phyloP scores from a whole-genome alignment of 2,113 vertebrate species.

The Hyaena hyaena region DNA sequence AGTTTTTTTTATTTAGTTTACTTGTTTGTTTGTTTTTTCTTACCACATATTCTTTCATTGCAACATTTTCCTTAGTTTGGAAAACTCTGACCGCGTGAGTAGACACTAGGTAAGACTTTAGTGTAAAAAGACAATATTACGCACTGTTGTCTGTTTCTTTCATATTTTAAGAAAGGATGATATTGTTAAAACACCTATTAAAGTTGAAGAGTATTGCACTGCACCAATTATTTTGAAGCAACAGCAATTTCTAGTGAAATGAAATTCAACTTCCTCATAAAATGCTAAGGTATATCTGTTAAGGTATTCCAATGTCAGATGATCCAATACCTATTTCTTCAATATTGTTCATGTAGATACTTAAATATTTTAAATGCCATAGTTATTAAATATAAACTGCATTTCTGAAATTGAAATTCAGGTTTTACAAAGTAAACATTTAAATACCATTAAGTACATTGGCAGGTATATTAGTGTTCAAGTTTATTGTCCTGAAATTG shows the following conservation, averaged over 20 bases:
- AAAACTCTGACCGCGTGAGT: not conserved
- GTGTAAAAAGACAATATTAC: slow-evolving; percentile 36
- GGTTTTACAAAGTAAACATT: not conserved
- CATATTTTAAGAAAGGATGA: slow-evolving; percentile 37
- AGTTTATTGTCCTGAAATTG: not conserved
- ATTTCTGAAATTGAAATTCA: slow-evolving; percentile 14
- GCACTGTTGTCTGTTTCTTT: not conserved
- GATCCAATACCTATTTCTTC: not conserved
- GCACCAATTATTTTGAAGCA: slow-evolving; percentile 39
- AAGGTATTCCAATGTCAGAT: not conserved
- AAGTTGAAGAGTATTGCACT: not conserved
- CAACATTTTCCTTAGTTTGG: slow-evolving; percentile 14
- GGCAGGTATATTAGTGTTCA: slow-evolving; percentile 15
- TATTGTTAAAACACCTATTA: slow-evolving; percentile 18
- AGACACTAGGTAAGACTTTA: not conserved
- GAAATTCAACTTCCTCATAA: slow-evolving; percentile 19
- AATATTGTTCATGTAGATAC: slow-evolving; percentile 1
- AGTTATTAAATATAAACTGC: slow-evolving; percentile 38
- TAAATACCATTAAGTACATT: slow-evolving; percentile 6
- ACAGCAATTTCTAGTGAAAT: slow-evolving; percentile 42
- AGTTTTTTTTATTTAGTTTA: not conserved
- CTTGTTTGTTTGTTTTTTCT: slow-evolving; percentile 71
- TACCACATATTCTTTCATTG: slow-evolving; percentile 77
- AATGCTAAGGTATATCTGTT: not conserved
- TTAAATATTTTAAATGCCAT: slow-evolving; percentile 44